Conservation (phyloP, 2,797 vertebrate genomes). For the Natrix natrix region DNA sequence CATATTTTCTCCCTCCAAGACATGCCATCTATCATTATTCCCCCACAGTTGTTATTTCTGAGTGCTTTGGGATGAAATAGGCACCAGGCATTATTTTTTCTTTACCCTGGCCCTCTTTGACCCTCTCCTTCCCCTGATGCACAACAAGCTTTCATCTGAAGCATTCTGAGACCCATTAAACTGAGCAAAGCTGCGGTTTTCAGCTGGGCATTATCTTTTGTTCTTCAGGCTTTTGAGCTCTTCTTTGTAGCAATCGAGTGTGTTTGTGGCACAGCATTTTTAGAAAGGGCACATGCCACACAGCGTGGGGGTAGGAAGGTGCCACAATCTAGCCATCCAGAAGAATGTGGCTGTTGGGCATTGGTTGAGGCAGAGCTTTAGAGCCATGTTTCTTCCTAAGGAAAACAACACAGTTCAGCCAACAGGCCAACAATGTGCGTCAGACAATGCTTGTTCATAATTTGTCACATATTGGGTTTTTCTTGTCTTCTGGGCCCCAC, state of each 20-base stretch:
- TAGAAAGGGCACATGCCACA: background rate
- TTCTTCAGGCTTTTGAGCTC: background rate
- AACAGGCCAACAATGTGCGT: background rate
- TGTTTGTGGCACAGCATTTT: background rate
- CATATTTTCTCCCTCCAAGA: background rate
- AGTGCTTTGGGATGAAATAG: background rate
- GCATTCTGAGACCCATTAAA: constrained; percentile 2
- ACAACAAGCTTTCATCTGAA: constrained; percentile 38
- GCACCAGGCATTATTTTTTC: background rate
- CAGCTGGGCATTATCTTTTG: constrained; percentile 5
- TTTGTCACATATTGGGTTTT: background rate
- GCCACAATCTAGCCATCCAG: no score
- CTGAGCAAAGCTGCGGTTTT: constrained; percentile 16
- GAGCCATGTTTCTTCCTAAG: no score
- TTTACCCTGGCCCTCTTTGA: background rate
- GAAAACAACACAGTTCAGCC: background rate
- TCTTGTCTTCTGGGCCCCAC: background rate
- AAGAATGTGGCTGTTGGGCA: background rate
- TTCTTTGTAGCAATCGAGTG: background rate
- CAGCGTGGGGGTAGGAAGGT: background rate
- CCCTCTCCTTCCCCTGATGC: background rate
- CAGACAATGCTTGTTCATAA: background rate
- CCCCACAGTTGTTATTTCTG: background rate
- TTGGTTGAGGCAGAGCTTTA: background rate
- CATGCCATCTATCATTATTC: background rate